Evolutionary conservation across 2,113 vertebrate species (phyloP), one percentile per base, ranked within the genome.

Genomic region (Amphiprion percula): DNA sequence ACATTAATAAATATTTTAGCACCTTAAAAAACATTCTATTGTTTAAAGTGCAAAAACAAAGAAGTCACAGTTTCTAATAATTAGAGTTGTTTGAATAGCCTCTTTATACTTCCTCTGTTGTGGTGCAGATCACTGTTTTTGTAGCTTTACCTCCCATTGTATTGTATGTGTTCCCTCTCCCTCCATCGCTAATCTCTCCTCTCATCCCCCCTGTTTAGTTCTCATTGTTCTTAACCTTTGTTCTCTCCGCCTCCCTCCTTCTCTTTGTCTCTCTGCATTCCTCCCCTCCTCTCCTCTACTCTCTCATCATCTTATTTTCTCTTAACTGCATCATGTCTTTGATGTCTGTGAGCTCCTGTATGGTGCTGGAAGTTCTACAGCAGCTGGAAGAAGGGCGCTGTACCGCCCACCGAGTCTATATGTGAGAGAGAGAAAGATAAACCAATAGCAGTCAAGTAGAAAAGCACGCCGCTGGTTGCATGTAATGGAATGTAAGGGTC

Each of bases 401-500:
- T 10, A 46, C 33, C 23, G 2, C 52, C 67, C 67, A 56, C 52
- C 26, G 39, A 8, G 53, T 9, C 17, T 46, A 23, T 21, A 9
- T 46, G 39, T 44, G 15, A 16, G 15, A 30, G 11, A 56, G 54
- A 56, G 55, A 37, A n/a, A 59, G 30, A 37, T 37, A 37, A 37
- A 37, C 33, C 14, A 10, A 59, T 5, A n/a, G 19, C 26, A 58
- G 55, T 55, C 12, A 12, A 59, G 56, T 19, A 59, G 33, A 17
- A 19, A 59, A 59, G 33, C 58, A 60, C 0, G 2, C 30, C n/a
- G 10, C 58, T 39, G 58, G 58, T 39, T 39, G 10, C 10, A 21
- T 21, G 33, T 60, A 21, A 60, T 60, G 33, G 58, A 60, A 60
- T 21, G 39, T 60, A 39, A 39, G 19, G 33, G 58, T 60, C 58